These are phyloP conservation scores for Leptinotarsa haldemani DNA, from an alignment of 2,888 invertebrate species.

Conservation along the genomic window DNA sequence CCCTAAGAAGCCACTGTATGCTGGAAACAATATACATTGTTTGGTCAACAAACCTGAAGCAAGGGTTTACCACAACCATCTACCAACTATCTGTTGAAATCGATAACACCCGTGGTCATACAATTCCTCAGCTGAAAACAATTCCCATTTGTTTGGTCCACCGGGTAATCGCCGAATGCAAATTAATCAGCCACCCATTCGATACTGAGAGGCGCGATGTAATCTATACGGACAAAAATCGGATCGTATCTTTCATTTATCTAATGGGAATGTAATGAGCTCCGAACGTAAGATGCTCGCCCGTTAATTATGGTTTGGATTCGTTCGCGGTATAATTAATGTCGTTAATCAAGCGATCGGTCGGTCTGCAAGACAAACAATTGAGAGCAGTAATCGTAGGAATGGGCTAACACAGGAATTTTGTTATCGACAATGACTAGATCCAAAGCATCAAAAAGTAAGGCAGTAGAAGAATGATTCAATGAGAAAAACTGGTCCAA, in stretches of 20 bases:
- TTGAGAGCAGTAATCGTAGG: background rate
- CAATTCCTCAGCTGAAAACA: background rate
- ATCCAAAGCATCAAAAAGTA: no score
- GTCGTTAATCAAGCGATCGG: constrained; percentile 26
- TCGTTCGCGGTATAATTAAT: constrained; percentile 30
- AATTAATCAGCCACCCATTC: constrained; percentile 21
- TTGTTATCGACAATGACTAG: no score
- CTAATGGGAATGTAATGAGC: constrained; percentile 34
- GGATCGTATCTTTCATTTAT: constrained; percentile 25
- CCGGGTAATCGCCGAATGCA: background rate
- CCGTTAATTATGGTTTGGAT: constrained; percentile 24
- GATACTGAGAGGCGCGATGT: constrained; percentile 25
- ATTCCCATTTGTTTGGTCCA: background rate
- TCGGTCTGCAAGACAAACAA: background rate
- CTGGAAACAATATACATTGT: no score
- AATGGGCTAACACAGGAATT: no score
- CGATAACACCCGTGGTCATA: background rate
- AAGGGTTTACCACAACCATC: no score
- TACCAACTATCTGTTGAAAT: no score
- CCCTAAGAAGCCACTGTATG: no score
- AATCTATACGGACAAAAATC: constrained; percentile 28
- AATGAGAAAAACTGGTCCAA: no score
- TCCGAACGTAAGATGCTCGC: constrained; percentile 21
- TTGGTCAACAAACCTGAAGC: no score
- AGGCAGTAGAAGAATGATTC: no score